Evolutionary conservation across 2,888 invertebrate genomes (phyloP).

Genomic region (Drosophila anomelani): DNA sequence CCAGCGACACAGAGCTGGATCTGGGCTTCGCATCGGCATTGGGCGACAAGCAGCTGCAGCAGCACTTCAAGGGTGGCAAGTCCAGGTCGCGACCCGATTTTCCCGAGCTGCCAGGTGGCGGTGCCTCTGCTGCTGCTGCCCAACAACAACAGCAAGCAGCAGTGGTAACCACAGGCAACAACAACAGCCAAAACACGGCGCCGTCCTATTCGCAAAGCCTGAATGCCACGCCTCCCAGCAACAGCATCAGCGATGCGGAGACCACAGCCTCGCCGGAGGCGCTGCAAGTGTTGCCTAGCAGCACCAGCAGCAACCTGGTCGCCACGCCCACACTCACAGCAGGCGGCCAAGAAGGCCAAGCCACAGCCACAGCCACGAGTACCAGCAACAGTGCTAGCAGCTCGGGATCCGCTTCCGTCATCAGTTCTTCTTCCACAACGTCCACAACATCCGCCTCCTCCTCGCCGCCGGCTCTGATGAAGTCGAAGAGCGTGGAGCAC

Average conservation of each 20-base stretch:
- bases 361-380: not conserved
- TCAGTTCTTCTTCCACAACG: slow-evolving; percentile 28
- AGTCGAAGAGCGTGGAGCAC: slow-evolving; percentile 84
- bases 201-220: slow-evolving; percentile 62
- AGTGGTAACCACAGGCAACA: not conserved
- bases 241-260: slow-evolving; percentile 28
- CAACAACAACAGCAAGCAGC: slow-evolving; percentile 1
- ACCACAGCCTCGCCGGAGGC: slow-evolving; percentile 22
- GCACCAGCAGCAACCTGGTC: not conserved
- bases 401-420: slow-evolving; percentile 1
- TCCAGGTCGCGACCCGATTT: slow-evolving; percentile 60
- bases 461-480: slow-evolving; percentile 76
- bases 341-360: not conserved
- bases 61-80: slow-evolving; percentile 30
- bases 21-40: slow-evolving; percentile 1
- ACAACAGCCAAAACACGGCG: slow-evolving; percentile 28
- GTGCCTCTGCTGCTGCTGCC: not conserved
- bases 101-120: slow-evolving; percentile 61
- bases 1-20: slow-evolving; percentile 39
- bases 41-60: slow-evolving; percentile 7
- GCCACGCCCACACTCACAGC: not conserved
- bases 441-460: slow-evolving; percentile 29
- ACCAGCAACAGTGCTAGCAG: slow-evolving; percentile 1
- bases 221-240: slow-evolving; percentile 44
- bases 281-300: slow-evolving; percentile 5